These are phyloP conservation scores for Indicator maculatus DNA, from an alignment of 2,113 vertebrate genomes.

Conservation along the genomic window DNA sequence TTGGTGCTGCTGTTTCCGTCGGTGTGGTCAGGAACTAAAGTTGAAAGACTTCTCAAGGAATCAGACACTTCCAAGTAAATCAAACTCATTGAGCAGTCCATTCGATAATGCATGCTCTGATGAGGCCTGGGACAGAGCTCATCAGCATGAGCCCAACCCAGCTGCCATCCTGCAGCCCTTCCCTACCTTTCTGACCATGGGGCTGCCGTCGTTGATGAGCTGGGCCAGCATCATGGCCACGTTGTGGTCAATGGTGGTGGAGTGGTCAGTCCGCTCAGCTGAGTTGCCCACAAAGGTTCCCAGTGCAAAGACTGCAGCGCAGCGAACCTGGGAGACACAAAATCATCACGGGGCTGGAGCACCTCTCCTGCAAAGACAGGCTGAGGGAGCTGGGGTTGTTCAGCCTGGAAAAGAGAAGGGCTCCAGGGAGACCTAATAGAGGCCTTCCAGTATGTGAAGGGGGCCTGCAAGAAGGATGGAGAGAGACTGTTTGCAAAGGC, in stretches of 20 bases:
- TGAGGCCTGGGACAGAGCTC: background rate
- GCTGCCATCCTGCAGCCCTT: accelerated
- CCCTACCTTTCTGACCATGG: slow-evolving; percentile 92
- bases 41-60: background rate
- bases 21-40: background rate
- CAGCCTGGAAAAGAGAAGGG: too few species aligned
- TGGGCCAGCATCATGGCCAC: slow-evolving; percentile 99
- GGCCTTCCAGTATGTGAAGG: too few species aligned
- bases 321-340: slow-evolving; percentile 84
- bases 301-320: slow-evolving; percentile 92
- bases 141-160: background rate
- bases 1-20: too few species aligned
- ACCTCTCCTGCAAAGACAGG: too few species aligned
- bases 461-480: too few species aligned
- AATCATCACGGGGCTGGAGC: too few species aligned
- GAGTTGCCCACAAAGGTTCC: slow-evolving; percentile 97
- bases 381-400: too few species aligned
- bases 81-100: background rate
- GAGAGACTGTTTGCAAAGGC: too few species aligned
- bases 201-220: slow-evolving; percentile 95
- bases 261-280: slow-evolving; percentile 93
- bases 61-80: background rate
- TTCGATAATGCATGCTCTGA: background rate
- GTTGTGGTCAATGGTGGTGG: slow-evolving; percentile 98
- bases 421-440: too few species aligned